Conservation (phyloP, 2,113 vertebrate genomes). For the Zingel zingel region DNA sequence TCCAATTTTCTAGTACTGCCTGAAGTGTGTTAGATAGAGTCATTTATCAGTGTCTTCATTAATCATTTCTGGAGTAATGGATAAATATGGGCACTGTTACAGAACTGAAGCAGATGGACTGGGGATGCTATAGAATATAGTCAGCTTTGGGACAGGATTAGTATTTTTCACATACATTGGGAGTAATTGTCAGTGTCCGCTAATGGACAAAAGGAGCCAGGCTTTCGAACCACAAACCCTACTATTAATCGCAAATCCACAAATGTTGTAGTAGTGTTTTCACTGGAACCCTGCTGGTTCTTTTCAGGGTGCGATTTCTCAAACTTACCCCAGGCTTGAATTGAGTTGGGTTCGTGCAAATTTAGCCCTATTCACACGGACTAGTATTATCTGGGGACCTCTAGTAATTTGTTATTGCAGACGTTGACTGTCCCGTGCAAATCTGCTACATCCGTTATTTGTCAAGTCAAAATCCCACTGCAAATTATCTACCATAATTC, state of each 20-base stretch:
- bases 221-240: not conserved
- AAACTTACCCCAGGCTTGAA: too few relatives aligned
- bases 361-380: too few relatives aligned
- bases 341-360: too few relatives aligned
- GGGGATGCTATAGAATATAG: not conserved
- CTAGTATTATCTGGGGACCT: too few relatives aligned
- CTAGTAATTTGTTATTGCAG: too few relatives aligned
- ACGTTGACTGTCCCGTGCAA: too few relatives aligned
- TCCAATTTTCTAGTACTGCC: constrained; percentile 5
- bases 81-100: constrained; percentile 13
- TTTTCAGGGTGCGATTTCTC: too few relatives aligned
- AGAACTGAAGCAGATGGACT: constrained; percentile 13
- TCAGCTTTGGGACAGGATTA: not conserved
- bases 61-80: constrained; percentile 24
- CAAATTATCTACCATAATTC: too few relatives aligned
- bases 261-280: too few relatives aligned
- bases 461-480: too few relatives aligned
- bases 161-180: not conserved
- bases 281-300: too few relatives aligned
- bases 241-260: not conserved
- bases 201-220: not conserved
- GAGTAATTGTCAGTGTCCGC: not conserved
- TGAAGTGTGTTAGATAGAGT: constrained; percentile 25
- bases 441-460: too few relatives aligned
- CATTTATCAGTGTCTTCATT: constrained; percentile 38